These are phyloP conservation scores for Brevimyrus niger DNA, from an alignment of 2,113 vertebrate genomes.

Conservation along the genomic window DNA sequence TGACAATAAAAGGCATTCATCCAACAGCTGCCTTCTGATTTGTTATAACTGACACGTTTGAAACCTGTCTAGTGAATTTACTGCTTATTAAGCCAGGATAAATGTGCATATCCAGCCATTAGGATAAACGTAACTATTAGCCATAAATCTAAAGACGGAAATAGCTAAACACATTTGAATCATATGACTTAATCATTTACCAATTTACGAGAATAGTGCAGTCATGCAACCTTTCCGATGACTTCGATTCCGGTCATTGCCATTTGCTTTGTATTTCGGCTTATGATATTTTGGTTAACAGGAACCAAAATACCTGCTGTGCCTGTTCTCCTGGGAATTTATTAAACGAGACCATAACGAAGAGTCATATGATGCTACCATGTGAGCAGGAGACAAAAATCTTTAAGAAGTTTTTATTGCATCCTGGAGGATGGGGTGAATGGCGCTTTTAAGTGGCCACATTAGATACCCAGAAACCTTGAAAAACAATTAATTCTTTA, in stretches of 20 bases:
- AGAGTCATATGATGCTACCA: neutral
- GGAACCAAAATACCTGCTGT: neutral
- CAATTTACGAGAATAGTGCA: neutral
- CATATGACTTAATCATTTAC: neutral
- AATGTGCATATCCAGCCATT: neutral
- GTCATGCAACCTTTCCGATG: neutral
- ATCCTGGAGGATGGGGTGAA: neutral
- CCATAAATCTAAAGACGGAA: neutral
- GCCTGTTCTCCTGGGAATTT: neutral
- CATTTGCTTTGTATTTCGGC: neutral
- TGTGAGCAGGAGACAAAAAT: neutral
- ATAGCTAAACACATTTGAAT: neutral
- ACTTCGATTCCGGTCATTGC: neutral
- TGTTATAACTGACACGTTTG: neutral
- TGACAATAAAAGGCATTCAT: no score
- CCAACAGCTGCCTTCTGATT: neutral
- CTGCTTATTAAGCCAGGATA: neutral
- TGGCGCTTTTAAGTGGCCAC: neutral
- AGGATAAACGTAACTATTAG: neutral
- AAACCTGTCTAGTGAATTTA: neutral
- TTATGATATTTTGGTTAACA: neutral
- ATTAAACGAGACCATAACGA: neutral
- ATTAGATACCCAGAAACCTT: neutral
- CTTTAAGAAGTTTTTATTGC: neutral
- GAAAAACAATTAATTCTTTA: neutral